phyloP scores from a whole-genome alignment of 1,140 invertebrate species.

The Drosophila sucinea region DNA sequence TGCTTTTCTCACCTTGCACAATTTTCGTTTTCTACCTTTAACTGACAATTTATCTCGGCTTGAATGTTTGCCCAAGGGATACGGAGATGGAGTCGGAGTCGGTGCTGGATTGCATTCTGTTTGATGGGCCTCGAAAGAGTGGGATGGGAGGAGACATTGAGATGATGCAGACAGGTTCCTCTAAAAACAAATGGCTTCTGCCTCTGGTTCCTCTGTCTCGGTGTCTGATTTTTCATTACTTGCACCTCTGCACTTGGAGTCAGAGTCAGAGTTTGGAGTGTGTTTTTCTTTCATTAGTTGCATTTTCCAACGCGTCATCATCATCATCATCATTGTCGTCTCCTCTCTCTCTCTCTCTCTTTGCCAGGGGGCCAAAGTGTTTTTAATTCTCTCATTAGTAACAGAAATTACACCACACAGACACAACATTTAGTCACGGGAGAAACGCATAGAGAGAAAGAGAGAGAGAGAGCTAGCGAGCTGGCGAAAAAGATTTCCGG shows the following conservation, averaged over 20 bases:
- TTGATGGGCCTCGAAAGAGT: conserved; percentile 23
- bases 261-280: conserved; percentile 26
- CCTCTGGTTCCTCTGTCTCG: conserved; percentile 26
- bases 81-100: conserved; percentile 1
- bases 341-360: conserved; percentile 9
- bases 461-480: background rate
- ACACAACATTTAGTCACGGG: conserved; percentile 11
- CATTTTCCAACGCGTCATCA: conserved; percentile 21
- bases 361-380: conserved; percentile 60
- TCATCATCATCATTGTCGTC: conserved; percentile 38
- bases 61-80: conserved; percentile 47
- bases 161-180: conserved; percentile 58
- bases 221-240: conserved; percentile 71
- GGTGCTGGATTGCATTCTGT: conserved; percentile 57
- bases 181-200: conserved; percentile 66
- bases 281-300: conserved; percentile 77
- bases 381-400: conserved; percentile 81
- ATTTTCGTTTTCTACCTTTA: conserved; percentile 68
- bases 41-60: conserved; percentile 76
- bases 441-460: conserved; percentile 16
- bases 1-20: conserved; percentile 65
- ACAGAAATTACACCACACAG: conserved; percentile 66
- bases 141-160: background rate
- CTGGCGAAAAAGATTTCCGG: conserved; percentile 37
- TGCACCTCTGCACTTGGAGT: conserved; percentile 30